Evolutionary conservation across 1,140 invertebrate genomes (phyloP).

Genomic region (Drosophila serrata): DNA sequence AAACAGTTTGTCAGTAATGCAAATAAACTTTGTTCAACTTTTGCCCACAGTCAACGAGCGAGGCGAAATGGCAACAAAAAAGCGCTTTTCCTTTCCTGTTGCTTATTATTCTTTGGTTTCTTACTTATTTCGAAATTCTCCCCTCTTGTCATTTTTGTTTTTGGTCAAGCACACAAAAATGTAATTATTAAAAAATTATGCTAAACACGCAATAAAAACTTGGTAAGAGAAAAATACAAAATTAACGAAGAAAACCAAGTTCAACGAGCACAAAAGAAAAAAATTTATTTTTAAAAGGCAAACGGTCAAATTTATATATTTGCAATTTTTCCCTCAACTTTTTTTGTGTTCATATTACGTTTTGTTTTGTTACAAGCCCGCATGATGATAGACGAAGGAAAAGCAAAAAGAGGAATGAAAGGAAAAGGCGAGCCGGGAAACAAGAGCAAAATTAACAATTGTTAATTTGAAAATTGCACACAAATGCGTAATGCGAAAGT

Average conservation of each 20-base stretch:
- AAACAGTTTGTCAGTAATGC: constrained; percentile 84
- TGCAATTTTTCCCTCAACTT: constrained; percentile 44
- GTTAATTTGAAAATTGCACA: constrained; percentile 84
- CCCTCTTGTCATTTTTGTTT: constrained; percentile 14
- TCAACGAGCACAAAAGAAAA: constrained; percentile 32
- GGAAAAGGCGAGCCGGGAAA: constrained; percentile 33
- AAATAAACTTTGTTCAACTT: constrained; percentile 82
- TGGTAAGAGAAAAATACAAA: constrained; percentile 72
- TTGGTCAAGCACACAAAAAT: constrained; percentile 81
- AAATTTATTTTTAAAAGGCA: constrained; percentile 78
- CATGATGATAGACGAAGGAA: constrained; percentile 38
- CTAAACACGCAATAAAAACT: constrained; percentile 83
- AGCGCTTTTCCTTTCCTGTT: constrained; percentile 41
- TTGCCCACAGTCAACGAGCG: constrained; percentile 65
- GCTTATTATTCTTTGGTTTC: constrained; percentile 64
- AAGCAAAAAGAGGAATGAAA: constrained; percentile 14
- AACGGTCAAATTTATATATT: constrained; percentile 73
- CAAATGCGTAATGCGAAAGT: constrained; percentile 83
- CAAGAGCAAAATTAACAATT: constrained; percentile 79
- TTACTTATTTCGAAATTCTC: constrained; percentile 30
- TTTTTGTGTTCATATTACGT: constrained; percentile 58
- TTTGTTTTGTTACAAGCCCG: constrained; percentile 60
- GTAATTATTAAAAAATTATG: constrained; percentile 84
- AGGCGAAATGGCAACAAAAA: constrained; percentile 29
- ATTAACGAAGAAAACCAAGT: constrained; percentile 63